Conservation (phyloP, 2,888 invertebrate species). For the Pollenia amentaria region DNA sequence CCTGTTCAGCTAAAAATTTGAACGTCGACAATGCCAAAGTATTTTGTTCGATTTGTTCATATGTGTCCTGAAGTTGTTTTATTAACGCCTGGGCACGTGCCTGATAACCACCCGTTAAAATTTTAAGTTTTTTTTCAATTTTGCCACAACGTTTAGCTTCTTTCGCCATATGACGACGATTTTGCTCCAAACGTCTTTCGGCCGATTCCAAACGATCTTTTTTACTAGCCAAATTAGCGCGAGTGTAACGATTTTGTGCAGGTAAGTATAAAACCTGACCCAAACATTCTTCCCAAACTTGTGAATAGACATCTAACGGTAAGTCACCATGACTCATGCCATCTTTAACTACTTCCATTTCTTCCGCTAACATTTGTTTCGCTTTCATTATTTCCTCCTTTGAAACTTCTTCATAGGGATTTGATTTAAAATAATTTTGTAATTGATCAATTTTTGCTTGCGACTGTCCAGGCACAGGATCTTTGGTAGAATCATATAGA, state of each 20-base stretch:
- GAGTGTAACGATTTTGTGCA: constrained; percentile 95
- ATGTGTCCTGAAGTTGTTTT: constrained; percentile 94
- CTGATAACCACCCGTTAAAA: constrained; percentile 97
- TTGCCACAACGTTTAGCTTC: constrained; percentile 98
- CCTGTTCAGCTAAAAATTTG: constrained; percentile 94
- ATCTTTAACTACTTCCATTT: constrained; percentile 95
- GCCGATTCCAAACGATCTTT: constrained; percentile 97
- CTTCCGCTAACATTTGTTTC: constrained; percentile 88
- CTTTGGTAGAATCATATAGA: constrained; percentile 93
- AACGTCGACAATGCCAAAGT: constrained; percentile 96
- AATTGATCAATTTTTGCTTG: constrained; percentile 86
- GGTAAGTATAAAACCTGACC: constrained; percentile 96
- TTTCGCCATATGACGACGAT: constrained; percentile 97
- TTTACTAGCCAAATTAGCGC: constrained; percentile 97
- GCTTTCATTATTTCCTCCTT: constrained; percentile 89
- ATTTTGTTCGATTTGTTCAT: constrained; percentile 96
- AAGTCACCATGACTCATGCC: constrained; percentile 99
- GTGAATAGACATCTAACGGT: constrained; percentile 94
- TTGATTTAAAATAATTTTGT: constrained; percentile 92
- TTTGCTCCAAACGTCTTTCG: constrained; percentile 96
- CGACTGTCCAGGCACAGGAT: constrained; percentile 87
- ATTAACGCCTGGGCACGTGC: constrained; percentile 92
- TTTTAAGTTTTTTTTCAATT: constrained; percentile 98
- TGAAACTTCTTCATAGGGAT: constrained; percentile 91
- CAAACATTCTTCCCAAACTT: constrained; percentile 99